Evolutionary conservation across 2,888 invertebrate genomes (phyloP).

Genomic region (Drosophila crucigera): DNA sequence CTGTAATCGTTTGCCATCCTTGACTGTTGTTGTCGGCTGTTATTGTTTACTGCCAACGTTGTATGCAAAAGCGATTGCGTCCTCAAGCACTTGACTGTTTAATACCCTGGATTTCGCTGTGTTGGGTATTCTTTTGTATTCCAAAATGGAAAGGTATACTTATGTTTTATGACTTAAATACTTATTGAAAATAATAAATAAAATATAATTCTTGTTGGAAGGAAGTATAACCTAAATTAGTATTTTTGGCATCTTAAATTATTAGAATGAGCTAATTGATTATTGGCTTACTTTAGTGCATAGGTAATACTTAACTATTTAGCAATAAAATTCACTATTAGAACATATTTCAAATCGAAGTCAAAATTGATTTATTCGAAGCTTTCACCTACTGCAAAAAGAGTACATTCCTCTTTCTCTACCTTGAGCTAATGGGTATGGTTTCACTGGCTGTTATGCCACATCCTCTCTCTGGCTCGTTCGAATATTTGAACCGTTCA

Average conservation of each 20-base stretch:
- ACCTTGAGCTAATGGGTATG: constrained; percentile 11
- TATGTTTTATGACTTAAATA: neutral
- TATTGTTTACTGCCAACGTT: constrained; percentile 70
- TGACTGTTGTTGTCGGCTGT: constrained; percentile 63
- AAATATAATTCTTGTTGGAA: neutral
- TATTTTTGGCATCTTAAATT: neutral
- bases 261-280: neutral
- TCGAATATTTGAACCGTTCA: constrained; percentile 62
- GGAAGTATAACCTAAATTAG: neutral
- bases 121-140: neutral
- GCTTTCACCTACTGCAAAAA: neutral
- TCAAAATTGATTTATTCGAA: neutral
- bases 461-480: constrained; percentile 36
- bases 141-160: neutral
- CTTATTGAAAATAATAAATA: neutral
- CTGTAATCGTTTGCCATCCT: constrained; percentile 70
- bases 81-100: constrained; percentile 22
- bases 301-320: neutral
- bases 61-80: constrained; percentile 25
- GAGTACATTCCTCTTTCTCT: neutral
- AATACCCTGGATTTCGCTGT: constrained; percentile 40
- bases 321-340: neutral
- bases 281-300: neutral
- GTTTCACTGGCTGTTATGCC: constrained; percentile 34
- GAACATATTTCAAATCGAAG: neutral